Conservation (phyloP, 2,113 vertebrate genomes). For the Nannobrachium achirus region DNA sequence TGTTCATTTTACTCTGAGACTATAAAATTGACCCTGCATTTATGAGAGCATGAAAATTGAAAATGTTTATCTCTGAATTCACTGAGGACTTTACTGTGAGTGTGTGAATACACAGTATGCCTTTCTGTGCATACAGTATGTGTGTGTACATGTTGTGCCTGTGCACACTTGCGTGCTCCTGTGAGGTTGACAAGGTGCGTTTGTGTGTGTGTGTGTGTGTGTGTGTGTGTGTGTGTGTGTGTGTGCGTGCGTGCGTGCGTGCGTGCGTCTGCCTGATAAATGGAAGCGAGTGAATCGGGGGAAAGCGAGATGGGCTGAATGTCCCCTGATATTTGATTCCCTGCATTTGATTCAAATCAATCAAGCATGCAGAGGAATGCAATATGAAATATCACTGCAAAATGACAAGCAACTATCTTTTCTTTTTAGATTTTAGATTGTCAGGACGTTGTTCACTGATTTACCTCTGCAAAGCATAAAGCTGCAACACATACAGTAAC, state of each 20-base stretch:
- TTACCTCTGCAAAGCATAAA: no score
- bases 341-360: neutral
- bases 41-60: no score
- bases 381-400: constrained; percentile 2
- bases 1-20: no score
- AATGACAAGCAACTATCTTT: no score
- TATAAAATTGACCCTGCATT: no score
- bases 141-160: neutral
- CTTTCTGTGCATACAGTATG: neutral
- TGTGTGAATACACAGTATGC: no score
- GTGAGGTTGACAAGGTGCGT: neutral
- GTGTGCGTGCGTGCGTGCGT: neutral
- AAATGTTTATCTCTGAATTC: no score
- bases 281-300: neutral
- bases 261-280: neutral
- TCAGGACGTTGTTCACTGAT: no score
- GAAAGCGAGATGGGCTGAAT: neutral
- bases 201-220: constrained; percentile 12
- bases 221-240: neutral
- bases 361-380: neutral
- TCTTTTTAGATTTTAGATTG: no score
- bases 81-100: no score
- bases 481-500: no score
- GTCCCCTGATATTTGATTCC: neutral
- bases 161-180: constrained; percentile 14